A percentile compares a stretch with the other conserved stretches of the same genome.
phyloP scores from a whole-genome alignment of 2,888 invertebrate species.

The Panopea generosa region DNA sequence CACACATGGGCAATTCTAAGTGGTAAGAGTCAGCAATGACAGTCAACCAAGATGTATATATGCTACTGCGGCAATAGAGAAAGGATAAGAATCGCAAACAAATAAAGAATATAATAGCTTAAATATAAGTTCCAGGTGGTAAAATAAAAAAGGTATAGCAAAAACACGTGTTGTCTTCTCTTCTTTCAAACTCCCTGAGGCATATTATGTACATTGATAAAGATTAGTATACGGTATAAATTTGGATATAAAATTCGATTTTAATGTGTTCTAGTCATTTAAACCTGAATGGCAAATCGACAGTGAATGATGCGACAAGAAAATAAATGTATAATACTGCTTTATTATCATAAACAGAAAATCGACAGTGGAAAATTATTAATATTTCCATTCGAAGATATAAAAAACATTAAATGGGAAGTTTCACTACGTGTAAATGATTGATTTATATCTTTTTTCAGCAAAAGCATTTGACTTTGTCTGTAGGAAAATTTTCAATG shows the following conservation, averaged over 20 bases:
- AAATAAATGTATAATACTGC: constrained; percentile 8
- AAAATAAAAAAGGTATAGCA: neutral
- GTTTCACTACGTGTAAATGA: constrained; percentile 41
- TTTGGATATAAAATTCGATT: constrained; percentile 53
- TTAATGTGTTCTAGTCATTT: constrained; percentile 48
- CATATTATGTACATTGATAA: constrained; percentile 17
- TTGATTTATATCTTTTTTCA: constrained; percentile 46
- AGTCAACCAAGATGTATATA: too few species aligned
- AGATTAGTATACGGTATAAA: constrained; percentile 37
- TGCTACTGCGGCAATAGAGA: too few species aligned
- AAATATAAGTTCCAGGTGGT: too few species aligned
- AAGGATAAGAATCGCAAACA: too few species aligned
- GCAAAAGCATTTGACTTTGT: constrained; percentile 13
- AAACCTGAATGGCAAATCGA: constrained; percentile 19
- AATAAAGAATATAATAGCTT: too few species aligned
- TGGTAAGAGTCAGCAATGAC: too few species aligned
- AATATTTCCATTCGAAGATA: constrained; percentile 41
- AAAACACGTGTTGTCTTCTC: constrained; percentile 10
- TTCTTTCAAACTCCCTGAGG: constrained; percentile 14
- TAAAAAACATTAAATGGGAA: constrained; percentile 54
- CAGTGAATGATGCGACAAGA: constrained; percentile 1
- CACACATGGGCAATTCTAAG: too few species aligned
- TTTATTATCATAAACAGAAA: constrained; percentile 14
- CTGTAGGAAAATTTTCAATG: neutral
- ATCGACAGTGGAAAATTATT: constrained; percentile 34